Evolutionary conservation across 2,888 invertebrate species (phyloP), one percentile per base, ranked within the genome.

Genomic region (Orchestes rusci): DNA sequence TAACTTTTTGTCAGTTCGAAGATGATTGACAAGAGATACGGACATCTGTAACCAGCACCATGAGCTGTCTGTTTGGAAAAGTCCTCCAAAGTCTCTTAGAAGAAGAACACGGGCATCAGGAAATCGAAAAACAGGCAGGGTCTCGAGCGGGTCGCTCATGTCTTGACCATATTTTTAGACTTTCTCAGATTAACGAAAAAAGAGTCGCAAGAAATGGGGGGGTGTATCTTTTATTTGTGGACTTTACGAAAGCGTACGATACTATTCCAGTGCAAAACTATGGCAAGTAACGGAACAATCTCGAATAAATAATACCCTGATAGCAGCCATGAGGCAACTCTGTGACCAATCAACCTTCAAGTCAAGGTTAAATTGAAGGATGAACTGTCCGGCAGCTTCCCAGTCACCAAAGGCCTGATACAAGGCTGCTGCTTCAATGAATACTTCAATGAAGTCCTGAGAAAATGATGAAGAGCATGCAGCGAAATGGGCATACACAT

Each of bases 251-350:
- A n/a, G n/a, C n/a, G n/a, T n/a, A n/a, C n/a, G n/a, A n/a, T n/a
- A n/a, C n/a, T n/a, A n/a, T n/a, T n/a, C n/a, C n/a, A n/a, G n/a
- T n/a, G n/a, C n/a, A n/a, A n/a, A n/a, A n/a, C n/a, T n/a, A n/a
- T 23, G 27, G 27, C 27, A 23, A 23, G 33, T 32, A 28, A 28
- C 10, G 13, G 16, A 23, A 3, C 7, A 10, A 28, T 5, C n/a
- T 12, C 18, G 16, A n/a, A 34, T 3, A 34, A 34, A 12, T 17
- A 18, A 16, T 18, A 34, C 34, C 16, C 19, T 17, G 18, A 16
- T 34, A 34, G 18, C 17, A 34, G 34, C 37, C 16, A 16, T 28
- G 8, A 37, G n/a, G 7, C 28, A 37, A 37, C 16, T 37, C n/a
- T 37, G 16, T 15, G 3, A 37, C 5, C 27, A 16, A 28, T 28